Evolutionary conservation across 2,113 vertebrate species (phyloP), one percentile per base, ranked within the genome.

Genomic region (Gila orcuttii): DNA sequence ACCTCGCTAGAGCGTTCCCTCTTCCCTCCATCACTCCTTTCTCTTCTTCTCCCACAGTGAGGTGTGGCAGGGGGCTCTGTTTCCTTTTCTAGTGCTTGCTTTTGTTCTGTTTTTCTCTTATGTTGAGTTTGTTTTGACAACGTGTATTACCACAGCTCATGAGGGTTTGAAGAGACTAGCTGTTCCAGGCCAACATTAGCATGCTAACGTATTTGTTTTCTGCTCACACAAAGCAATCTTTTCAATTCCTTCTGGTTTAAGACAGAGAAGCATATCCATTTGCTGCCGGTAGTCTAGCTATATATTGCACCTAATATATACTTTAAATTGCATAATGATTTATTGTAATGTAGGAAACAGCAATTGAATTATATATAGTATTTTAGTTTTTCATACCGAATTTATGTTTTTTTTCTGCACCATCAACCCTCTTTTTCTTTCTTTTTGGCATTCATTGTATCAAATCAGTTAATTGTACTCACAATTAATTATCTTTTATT

Each of bases 371-470:
- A 47, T 12, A 47, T 47, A 47, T 47, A 47, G 12, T 13, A 55
- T 19, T 55, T 19, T 57, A 57, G 55, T 57, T 57, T 57, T 57
- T 19, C 7, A 57, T 57, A 57, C 25, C 3, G 0, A 10, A 60
- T 25, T 62, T 3, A 25, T 23, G 0, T 10, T 6, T 15, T 5
- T 74, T 19, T 15, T 50, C 12, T 50, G 4, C 17, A 25, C 23
- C 6, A 76, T 4, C n/a, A 52, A 28, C 13, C 3, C 47, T 89
- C 85, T 87, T 91, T 93, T 89, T 89, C 79, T 90, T 88, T 89
- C 88, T 36, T 71, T 42, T 71, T 42, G 39, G 4, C 9, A 39
- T 71, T 12, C 1, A 9, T 23, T 6, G 12, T 2, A 88, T 60
- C 64, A 85, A 39, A 86, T 78, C 79, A 87, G 75, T 75, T 83